Percentiles rank a stretch among this genome's conserved stretches.
These are phyloP conservation scores for Eumaeus atala DNA, from an alignment of 1,140 invertebrate species.

Conservation along the genomic window DNA sequence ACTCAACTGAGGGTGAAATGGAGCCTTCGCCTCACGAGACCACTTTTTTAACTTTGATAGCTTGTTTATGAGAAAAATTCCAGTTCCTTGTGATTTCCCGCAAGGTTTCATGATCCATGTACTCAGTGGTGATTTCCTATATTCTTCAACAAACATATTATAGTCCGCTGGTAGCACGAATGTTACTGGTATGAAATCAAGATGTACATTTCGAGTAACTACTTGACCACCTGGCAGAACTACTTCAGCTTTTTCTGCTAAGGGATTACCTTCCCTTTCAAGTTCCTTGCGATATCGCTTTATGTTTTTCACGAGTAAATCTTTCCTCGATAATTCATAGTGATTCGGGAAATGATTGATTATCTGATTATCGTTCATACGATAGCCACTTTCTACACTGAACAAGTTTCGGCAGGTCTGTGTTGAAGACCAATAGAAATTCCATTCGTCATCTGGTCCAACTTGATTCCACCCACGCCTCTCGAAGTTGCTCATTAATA, in stretches of 20 bases:
- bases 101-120: too few species aligned
- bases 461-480: conserved; percentile 94
- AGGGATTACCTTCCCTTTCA: conserved; percentile 89
- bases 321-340: too few species aligned
- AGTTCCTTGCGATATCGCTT: conserved; percentile 94
- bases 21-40: too few species aligned
- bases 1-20: too few species aligned
- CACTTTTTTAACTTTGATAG: too few species aligned
- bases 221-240: conserved; percentile 82
- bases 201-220: too few species aligned
- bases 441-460: conserved; percentile 95
- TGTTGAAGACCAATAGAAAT: conserved; percentile 96
- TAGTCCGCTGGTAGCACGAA: too few species aligned
- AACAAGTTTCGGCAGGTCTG: conserved; percentile 93
- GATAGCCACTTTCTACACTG: conserved; percentile 94
- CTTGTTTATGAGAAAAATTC: too few species aligned
- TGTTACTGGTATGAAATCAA: too few species aligned
- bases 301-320: conserved; percentile 97
- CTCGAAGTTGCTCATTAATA: conserved; percentile 94
- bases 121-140: conserved; percentile 91
- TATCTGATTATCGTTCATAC: conserved; percentile 92
- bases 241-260: conserved; percentile 82
- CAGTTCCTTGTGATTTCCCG: too few species aligned
- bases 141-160: conserved; percentile 98
- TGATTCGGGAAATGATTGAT: conserved; percentile 97